A percentile compares a stretch with the other conserved stretches of the same genome.
phyloP scores from a whole-genome alignment of 2,797 vertebrate species.

The Girardinus metallicus region DNA sequence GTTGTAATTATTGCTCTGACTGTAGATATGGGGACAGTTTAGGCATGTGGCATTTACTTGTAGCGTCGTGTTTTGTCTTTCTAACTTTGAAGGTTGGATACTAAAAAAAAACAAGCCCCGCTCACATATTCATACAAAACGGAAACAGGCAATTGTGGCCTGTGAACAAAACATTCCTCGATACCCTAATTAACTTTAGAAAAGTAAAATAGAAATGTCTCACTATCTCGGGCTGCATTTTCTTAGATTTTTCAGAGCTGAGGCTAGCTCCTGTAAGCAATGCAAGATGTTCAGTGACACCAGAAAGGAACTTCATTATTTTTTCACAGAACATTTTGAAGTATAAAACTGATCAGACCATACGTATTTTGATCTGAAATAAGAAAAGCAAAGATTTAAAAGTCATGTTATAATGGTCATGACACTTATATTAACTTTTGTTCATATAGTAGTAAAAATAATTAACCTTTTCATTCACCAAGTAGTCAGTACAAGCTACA shows the following conservation, averaged over 20 bases:
- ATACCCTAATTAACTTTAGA: background rate
- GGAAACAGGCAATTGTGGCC: background rate
- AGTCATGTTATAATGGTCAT: background rate
- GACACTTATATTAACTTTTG: background rate
- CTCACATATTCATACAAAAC: background rate
- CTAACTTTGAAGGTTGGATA: background rate
- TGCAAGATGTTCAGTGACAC: background rate
- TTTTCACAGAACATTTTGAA: conserved; percentile 3
- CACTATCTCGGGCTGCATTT: too few relatives aligned
- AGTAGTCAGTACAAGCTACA: background rate
- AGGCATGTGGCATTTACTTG: background rate
- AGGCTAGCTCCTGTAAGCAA: background rate
- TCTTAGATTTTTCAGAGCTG: background rate
- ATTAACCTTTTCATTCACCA: background rate
- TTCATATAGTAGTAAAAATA: too few relatives aligned
- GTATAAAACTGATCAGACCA: background rate
- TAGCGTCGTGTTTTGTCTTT: background rate
- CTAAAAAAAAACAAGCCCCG: background rate
- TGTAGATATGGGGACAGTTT: background rate
- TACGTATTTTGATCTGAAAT: background rate
- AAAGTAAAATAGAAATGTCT: background rate
- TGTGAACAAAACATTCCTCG: background rate
- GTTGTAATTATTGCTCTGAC: background rate
- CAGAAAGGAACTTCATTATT: background rate
- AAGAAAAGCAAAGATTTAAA: too few relatives aligned